Evolutionary conservation across 2,113 vertebrate species (phyloP).

Genomic region (Psittacus erithacus): DNA sequence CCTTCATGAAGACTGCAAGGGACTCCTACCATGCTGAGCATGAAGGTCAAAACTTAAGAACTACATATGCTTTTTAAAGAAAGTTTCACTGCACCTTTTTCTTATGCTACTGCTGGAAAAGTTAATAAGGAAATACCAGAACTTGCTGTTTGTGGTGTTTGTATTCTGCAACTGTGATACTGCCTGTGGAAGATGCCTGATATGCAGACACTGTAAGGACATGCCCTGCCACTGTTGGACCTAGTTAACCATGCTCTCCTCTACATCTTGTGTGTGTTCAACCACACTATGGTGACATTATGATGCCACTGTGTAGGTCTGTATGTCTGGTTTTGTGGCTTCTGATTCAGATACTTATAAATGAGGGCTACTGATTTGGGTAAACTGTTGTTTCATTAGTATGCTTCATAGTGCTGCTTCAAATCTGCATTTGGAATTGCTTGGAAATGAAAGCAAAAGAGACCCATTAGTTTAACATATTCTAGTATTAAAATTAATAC

Average conservation of each 20-base stretch:
- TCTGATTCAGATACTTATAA: not conserved
- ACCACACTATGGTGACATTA: rapidly evolving
- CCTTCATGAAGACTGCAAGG: not conserved
- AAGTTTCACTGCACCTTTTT: not conserved
- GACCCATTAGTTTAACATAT: not conserved
- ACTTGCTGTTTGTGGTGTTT: not conserved
- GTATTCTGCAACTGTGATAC: not conserved
- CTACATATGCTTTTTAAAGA: not conserved
- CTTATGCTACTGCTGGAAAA: not conserved
- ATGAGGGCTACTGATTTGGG: not conserved
- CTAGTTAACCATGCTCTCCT: not conserved
- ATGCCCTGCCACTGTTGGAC: not conserved
- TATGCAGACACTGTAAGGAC: not conserved
- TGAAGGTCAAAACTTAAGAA: not conserved
- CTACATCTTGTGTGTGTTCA: not conserved
- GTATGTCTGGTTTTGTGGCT: not conserved
- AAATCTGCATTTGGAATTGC: not conserved
- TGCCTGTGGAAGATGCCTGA: not conserved
- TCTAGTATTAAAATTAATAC: not conserved
- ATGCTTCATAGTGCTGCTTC: not conserved
- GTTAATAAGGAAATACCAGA: not conserved
- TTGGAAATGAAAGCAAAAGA: not conserved
- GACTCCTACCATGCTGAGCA: not conserved
- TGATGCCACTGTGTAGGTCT: not conserved
- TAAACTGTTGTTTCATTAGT: not conserved